Evolutionary conservation across 2,888 invertebrate species (phyloP).

Genomic region (Steinernema hermaphroditum): DNA sequence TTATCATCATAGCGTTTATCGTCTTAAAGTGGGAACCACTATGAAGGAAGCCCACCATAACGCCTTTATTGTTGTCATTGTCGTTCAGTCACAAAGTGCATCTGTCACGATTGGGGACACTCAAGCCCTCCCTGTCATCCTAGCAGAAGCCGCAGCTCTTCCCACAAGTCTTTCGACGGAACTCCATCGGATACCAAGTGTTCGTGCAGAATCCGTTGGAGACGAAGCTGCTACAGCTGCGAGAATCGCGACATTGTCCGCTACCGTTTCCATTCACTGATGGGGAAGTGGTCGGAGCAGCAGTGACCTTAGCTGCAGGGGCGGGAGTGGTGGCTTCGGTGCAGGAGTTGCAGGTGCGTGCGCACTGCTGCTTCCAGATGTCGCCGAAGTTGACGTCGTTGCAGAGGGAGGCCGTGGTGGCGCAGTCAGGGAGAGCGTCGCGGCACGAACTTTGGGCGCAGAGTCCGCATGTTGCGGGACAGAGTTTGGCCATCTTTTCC

Average conservation of each 20-base stretch:
- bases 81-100: not conserved
- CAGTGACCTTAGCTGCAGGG: not conserved
- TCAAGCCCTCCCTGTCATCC: not conserved
- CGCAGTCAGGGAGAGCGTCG: not conserved
- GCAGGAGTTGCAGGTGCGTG: not conserved
- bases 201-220: conserved; percentile 37
- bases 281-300: not conserved
- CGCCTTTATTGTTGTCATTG: no score
- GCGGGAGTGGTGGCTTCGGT: not conserved
- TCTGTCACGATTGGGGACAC: no score
- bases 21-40: no score
- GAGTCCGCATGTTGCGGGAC: not conserved
- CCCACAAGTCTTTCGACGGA: conserved; percentile 17
- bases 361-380: not conserved
- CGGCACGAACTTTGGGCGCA: not conserved
- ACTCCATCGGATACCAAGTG: conserved; percentile 29
- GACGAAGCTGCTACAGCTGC: conserved; percentile 32
- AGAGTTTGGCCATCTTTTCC: not conserved
- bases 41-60: no score
- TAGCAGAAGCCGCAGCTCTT: conserved; percentile 34
- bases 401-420: not conserved
- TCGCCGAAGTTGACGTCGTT: not conserved
- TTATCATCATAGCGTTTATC: no score
- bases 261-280: no score
- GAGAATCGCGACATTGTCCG: not conserved